These are phyloP conservation scores for Stegophylla sp. DNA, from an alignment of 2,888 invertebrate genomes.

Conservation along the genomic window DNA sequence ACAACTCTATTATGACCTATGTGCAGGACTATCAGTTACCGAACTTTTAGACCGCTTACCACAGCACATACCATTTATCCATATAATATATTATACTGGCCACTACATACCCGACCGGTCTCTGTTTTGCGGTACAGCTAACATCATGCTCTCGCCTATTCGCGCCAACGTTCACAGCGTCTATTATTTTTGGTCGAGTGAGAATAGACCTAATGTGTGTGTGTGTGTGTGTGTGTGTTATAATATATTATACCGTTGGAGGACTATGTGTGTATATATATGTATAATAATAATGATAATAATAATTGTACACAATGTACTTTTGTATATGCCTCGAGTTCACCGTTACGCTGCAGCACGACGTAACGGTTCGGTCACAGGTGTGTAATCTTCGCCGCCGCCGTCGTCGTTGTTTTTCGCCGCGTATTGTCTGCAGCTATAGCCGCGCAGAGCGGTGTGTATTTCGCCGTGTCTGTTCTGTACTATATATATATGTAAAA, in stretches of 20 bases:
- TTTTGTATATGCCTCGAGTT: slow-evolving; percentile 30
- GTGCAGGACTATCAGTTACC: no score
- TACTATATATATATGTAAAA: not conserved
- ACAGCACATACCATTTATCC: no score
- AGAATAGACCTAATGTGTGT: no score
- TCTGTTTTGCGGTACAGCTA: no score
- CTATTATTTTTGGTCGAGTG: not conserved
- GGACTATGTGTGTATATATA: no score
- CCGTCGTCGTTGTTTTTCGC: slow-evolving; percentile 31
- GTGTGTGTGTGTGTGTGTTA: no score
- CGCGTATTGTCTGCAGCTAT: not conserved
- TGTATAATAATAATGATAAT: slow-evolving; percentile 13
- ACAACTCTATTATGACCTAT: no score
- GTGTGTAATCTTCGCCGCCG: slow-evolving; percentile 37
- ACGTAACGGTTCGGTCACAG: slow-evolving; percentile 53
- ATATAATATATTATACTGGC: no score
- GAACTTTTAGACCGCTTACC: no score
- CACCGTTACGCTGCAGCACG: slow-evolving; percentile 47
- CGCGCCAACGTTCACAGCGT: no score
- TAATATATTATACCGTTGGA: not conserved
- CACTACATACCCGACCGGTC: no score
- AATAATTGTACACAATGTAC: not conserved
- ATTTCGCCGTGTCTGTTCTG: not conserved
- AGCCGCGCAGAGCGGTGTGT: not conserved
- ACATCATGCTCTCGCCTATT: no score